These are phyloP conservation scores for Hylaea fasciaria DNA, from an alignment of 2,888 invertebrate species.

Conservation along the genomic window DNA sequence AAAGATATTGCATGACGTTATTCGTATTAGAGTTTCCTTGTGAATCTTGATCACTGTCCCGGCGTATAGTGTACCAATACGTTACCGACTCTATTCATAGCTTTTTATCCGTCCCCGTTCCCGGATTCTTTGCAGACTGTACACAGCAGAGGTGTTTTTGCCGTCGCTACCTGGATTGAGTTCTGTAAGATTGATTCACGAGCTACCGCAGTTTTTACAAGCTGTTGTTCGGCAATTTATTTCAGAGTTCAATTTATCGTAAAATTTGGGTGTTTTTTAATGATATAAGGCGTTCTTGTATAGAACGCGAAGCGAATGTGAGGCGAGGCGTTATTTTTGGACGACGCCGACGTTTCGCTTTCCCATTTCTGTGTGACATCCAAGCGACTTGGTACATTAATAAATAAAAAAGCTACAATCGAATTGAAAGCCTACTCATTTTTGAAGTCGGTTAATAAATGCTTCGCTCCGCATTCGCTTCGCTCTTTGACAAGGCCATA, in stretches of 20 bases:
- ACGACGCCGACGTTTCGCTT: too few relatives aligned
- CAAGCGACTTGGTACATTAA: too few relatives aligned
- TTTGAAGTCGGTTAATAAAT: too few relatives aligned
- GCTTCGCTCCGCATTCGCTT: too few relatives aligned
- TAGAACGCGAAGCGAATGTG: too few relatives aligned
- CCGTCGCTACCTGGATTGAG: constrained; percentile 48
- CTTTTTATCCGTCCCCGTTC: constrained; percentile 42
- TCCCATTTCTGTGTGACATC: too few relatives aligned
- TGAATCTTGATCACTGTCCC: neutral
- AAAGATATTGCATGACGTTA: too few relatives aligned
- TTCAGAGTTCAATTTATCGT: constrained; percentile 12
- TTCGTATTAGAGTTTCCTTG: too few relatives aligned
- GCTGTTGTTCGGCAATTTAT: constrained; percentile 20
- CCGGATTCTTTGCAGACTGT: constrained; percentile 41
- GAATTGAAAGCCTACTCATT: too few relatives aligned
- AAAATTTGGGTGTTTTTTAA: neutral
- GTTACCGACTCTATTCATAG: constrained; percentile 44
- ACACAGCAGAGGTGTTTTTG: constrained; percentile 45
- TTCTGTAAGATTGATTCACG: constrained; percentile 48
- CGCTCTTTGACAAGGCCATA: too few relatives aligned
- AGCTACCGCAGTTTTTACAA: constrained; percentile 33
- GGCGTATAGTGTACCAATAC: constrained; percentile 15
- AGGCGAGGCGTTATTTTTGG: too few relatives aligned
- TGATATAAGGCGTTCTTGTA: neutral
- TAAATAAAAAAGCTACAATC: too few relatives aligned